Base-by-base conservation (phyloP, 1,140 invertebrate genomes). In the Trachelipus rathkii region DNA sequence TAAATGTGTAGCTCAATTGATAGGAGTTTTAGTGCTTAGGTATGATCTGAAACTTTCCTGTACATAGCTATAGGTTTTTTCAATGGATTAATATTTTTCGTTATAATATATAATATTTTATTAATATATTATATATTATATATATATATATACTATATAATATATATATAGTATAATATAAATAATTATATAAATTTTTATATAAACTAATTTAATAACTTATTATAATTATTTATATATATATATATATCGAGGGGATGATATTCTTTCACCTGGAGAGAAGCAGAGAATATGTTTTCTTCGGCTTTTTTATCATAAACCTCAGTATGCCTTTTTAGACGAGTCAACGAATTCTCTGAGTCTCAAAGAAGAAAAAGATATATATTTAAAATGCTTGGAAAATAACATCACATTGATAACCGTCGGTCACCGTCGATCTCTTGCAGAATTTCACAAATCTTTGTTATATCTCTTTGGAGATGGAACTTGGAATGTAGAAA, bases 281-380 rank as follows among this genome's bases (percentile, higher is more conserved):
- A 86, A 87, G 82, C 89, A 91, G 83, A 83, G 89, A 43, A 82
- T 90, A n/a, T 86, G 85, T 53, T 87, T 91, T 83, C 85, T 88
- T 19, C 83, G 90, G 21, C 80, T 90, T 0, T 88, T 91, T 77
- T 90, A 86, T 82, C 88, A 90, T 82, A 82, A 84, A 73, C 89
- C 89, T 46, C 82, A 84, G 72, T 85, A 89, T 81, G 89, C 88
- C 44, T 84, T 90, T 33, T 82, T 91, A 69, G 89, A 91, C 84
- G 89, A 91, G 84, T 86, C 89, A 5, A 91, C 89, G 0, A 89
- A 88, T 84, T 88, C 89, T 46, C 81, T 91, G 9, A 85, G 87
- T 67, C 68, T 87, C 43, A 84, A 88, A 10, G 85, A 89, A 75
- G 89, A 90, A 82, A 78, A 84, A 45, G 81, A 84, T 11, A 77